These are phyloP conservation scores for Abscondita cerata DNA, from an alignment of 2,888 invertebrate species.

Conservation along the genomic window DNA sequence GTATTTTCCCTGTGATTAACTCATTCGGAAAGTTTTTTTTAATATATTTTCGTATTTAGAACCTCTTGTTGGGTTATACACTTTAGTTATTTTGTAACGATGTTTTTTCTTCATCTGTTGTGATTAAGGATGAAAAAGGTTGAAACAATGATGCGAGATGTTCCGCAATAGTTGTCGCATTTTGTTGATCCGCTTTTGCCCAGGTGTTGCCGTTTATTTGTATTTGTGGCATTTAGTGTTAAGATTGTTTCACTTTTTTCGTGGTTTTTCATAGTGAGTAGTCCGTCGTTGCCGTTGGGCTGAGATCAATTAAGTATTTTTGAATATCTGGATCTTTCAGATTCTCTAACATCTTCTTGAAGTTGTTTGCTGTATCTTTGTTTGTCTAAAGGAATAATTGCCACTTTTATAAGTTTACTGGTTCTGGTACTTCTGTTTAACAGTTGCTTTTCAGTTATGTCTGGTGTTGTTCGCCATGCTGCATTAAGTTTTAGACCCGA, in stretches of 20 bases:
- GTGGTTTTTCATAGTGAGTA: not conserved
- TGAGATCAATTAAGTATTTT: not conserved
- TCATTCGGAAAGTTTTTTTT: not conserved
- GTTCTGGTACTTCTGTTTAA: not conserved
- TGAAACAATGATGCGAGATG: not conserved
- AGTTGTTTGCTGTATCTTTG: not conserved
- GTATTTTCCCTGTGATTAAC: not conserved
- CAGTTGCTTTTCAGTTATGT: not conserved
- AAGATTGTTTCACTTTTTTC: not conserved
- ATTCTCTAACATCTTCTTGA: not conserved
- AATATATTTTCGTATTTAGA: not conserved
- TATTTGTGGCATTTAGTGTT: not conserved
- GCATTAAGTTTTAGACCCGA: too few species aligned
- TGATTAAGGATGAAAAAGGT: not conserved
- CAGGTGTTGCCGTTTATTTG: not conserved
- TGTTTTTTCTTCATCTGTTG: not conserved
- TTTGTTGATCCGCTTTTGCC: not conserved
- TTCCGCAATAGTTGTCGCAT: not conserved
- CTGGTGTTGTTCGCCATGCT: conserved; percentile 2
- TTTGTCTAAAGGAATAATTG: not conserved
- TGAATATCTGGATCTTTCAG: not conserved
- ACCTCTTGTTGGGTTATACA: not conserved
- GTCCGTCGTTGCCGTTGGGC: not conserved
- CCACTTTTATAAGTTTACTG: not conserved
- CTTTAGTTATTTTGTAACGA: not conserved